phyloP scores from a whole-genome alignment of 2,888 invertebrate species.

The Tipula lateralis region DNA sequence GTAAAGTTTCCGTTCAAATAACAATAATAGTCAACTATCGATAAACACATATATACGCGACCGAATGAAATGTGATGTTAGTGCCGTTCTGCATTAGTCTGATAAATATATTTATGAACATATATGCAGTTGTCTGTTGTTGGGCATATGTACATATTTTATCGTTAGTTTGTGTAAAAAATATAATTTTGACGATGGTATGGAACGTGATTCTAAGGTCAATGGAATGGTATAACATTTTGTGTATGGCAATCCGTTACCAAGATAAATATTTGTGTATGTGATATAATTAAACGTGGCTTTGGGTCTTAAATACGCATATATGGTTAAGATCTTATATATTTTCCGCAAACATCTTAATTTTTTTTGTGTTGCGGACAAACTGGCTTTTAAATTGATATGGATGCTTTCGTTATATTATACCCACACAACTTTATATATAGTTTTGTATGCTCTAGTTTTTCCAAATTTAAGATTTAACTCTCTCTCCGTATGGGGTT shows the following conservation, averaged over 20 bases:
- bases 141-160: neutral
- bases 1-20: neutral
- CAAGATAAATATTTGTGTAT: neutral
- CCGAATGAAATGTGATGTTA: neutral
- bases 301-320: neutral
- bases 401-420: no score
- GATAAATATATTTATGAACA: neutral
- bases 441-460: neutral
- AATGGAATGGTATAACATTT: neutral
- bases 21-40: neutral
- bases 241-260: neutral
- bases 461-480: neutral
- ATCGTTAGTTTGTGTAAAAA: neutral
- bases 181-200: neutral
- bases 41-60: neutral
- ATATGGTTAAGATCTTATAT: neutral
- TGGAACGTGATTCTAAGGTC: neutral
- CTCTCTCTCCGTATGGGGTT: no score
- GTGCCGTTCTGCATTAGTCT: neutral
- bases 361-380: neutral
- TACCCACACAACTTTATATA: neutral
- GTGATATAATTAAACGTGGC: neutral
- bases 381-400: neutral
- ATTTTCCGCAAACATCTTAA: neutral
- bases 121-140: neutral